Base-by-base conservation (phyloP, 1,140 invertebrate species). In the Camponotus vicinus region DNA sequence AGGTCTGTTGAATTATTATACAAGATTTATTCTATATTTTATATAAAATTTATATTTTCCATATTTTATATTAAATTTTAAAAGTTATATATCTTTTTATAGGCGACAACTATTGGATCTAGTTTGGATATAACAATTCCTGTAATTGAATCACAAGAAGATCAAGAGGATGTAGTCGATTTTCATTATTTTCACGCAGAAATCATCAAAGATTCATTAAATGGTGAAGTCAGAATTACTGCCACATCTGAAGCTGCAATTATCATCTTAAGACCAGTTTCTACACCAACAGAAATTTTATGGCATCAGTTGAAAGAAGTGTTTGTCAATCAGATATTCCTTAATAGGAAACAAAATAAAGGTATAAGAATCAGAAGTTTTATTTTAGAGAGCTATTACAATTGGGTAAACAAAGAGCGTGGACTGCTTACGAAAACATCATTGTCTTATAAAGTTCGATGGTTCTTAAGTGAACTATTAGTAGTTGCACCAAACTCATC, bases 261-360 rank as follows among this genome's bases (percentile, higher is more conserved):
- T 83, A 75, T 75, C 5, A 32, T 75, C 18, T 21, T 83, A 13
- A 75, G n/a, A 49, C 79, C 79, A 37, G 55, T 49, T 45, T 83
- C 69, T 37, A 77, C 57, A 6, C 61, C 55, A 6, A 64, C 89
- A 37, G 92, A 93, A 59, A 89, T 83, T 21, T 86, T 89, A 45
- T 95, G 94, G 94, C 69, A 88, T 32, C 76, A 90, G 8, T 71
- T 95, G 13, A 94, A 92, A 69, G 88, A 94, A 82, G 77, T 93
- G 6, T 89, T 95, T 5, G 77, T 93, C 0, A 93, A 94, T 71
- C 90, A 92, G 66, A 91, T 95, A 42, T 92, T 92, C 40, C 66
- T 88, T 8, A n/a, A 91, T 70, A 40, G 18, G 59, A 86, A 85
- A 34, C 52, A 89, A 21, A 89, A 90, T 21, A 40, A 77, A 27